Base-by-base conservation (phyloP, 2,888 invertebrate genomes). In the Hypselothyrea guttata region DNA sequence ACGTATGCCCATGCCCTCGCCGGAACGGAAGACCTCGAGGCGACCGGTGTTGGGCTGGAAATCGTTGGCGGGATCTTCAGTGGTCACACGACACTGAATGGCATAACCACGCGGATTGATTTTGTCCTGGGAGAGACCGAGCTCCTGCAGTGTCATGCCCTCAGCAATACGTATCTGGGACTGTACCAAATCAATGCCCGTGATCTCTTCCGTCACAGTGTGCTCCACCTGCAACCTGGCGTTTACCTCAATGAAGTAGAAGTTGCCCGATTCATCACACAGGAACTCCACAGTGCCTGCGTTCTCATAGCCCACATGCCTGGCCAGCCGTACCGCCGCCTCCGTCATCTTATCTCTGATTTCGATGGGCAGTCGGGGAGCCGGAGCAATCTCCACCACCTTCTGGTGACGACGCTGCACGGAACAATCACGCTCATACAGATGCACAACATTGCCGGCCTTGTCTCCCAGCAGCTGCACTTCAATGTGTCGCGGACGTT, bases 181-280 rank as follows among this genome's bases (percentile, higher is more conserved):
- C 89, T 99, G 98, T 0, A 99, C 99, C 76, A 99, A 91, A 91
- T 99, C 99, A 48, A 99, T 96, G 37, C 98, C 99, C 0, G 99
- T 99, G 44, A 99, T 96, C 91, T 99, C 98, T 91, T 99, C 99
- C 0, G 99, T 99, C 11, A 99, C 97, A 0, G 99, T 99, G 89
- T 99, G 99, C 90, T 99, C 99, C 28, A 99, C 99, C 92, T 99
- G 99, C 53, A 99, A 92, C 96, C 94, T 92, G 9, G 99, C 99
- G 89, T 99, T 99, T 12, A 99, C 99, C 92, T 99, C 99, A 85
- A 99, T 99, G 90, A 99, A 99, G 91, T 95, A 99, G 91, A 96
- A 97, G 88, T 98, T 96, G n/a, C 98, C 98, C 38, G 93, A 93
- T 66, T 95, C 95, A 86, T 99, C 99, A 22, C 96, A 92, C 30